Conservation (phyloP, 2,113 vertebrate species). For the Siniperca knerii region DNA sequence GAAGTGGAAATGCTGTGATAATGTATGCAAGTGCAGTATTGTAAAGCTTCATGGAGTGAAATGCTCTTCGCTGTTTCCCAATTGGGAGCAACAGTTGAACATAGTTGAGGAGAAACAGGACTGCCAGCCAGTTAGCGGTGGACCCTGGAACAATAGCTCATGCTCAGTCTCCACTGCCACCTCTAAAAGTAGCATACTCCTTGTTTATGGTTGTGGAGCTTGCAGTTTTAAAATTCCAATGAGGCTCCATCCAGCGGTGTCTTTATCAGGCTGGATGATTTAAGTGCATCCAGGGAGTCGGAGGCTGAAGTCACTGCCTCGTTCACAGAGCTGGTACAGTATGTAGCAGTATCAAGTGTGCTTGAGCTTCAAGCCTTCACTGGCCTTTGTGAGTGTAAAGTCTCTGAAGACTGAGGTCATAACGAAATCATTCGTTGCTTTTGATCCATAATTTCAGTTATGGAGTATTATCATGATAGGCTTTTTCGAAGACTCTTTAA, state of each 20-base stretch:
- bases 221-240: constrained; percentile 76
- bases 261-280: constrained; percentile 74
- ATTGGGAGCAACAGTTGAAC: constrained; percentile 31
- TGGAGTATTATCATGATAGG: neutral
- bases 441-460: constrained; percentile 47
- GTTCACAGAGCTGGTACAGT: constrained; percentile 25
- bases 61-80: constrained; percentile 35
- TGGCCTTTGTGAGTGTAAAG: constrained; percentile 44
- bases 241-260: constrained; percentile 51
- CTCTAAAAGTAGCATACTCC: constrained; percentile 58
- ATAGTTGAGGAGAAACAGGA: constrained; percentile 56
- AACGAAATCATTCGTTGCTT: constrained; percentile 42
- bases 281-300: constrained; percentile 64
- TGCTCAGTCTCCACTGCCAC: constrained; percentile 45
- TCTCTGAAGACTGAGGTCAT: constrained; percentile 36
- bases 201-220: constrained; percentile 67
- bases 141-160: constrained; percentile 69
- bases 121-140: constrained; percentile 52
- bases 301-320: constrained; percentile 9
- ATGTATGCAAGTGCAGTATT: constrained; percentile 36
- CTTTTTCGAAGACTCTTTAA: constrained; percentile 20
- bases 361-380: constrained; percentile 69
- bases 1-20: constrained; percentile 9
- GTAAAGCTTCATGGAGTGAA: constrained; percentile 35
- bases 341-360: constrained; percentile 22